Percentiles rank a stretch among this genome's conserved stretches.
These are phyloP conservation scores for Chaenogobius annularis DNA, from an alignment of 2,113 vertebrate species.

Conservation along the genomic window DNA sequence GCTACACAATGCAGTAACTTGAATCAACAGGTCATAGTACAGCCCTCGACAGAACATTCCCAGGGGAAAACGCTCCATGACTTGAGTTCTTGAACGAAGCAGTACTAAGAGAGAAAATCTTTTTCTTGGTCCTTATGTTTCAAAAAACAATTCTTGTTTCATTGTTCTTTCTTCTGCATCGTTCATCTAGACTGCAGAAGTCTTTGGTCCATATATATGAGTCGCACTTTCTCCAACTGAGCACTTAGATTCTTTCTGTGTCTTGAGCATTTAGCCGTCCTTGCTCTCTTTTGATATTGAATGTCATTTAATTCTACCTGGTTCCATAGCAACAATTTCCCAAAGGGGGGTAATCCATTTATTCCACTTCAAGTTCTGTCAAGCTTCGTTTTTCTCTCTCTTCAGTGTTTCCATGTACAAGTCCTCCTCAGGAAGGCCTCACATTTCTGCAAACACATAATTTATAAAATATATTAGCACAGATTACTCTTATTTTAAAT, in stretches of 20 bases:
- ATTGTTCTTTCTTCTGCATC: constrained; percentile 26
- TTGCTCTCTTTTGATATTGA: constrained; percentile 59
- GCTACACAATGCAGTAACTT: constrained; percentile 42
- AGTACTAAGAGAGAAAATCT: constrained; percentile 32
- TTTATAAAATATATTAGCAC: constrained; percentile 31
- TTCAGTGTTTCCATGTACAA: constrained; percentile 54
- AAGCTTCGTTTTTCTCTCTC: constrained; percentile 43
- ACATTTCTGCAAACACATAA: constrained; percentile 58
- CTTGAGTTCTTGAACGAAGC: constrained; percentile 38
- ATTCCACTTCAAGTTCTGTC: constrained; percentile 64
- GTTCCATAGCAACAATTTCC: constrained; percentile 65
- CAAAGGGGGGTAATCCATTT: constrained; percentile 69
- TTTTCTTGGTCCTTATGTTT: constrained; percentile 53
- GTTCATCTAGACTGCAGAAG: constrained; percentile 44
- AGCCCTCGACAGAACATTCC: constrained; percentile 43
- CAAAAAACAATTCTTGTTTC: constrained; percentile 31
- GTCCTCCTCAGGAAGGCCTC: constrained; percentile 49
- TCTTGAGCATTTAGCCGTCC: constrained; percentile 53
- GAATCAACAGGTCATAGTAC: constrained; percentile 43
- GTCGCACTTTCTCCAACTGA: constrained; percentile 29
- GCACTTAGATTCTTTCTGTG: constrained; percentile 31
- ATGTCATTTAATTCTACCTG: constrained; percentile 60
- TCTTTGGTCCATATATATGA: constrained; percentile 63
- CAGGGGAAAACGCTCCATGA: constrained; percentile 62
- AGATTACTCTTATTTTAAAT: background rate